Evolutionary conservation across 35 echinoderm and acorn worm species (phyloP), one percentile per base, ranked within the genome.

Genomic region (Patiria miniata): DNA sequence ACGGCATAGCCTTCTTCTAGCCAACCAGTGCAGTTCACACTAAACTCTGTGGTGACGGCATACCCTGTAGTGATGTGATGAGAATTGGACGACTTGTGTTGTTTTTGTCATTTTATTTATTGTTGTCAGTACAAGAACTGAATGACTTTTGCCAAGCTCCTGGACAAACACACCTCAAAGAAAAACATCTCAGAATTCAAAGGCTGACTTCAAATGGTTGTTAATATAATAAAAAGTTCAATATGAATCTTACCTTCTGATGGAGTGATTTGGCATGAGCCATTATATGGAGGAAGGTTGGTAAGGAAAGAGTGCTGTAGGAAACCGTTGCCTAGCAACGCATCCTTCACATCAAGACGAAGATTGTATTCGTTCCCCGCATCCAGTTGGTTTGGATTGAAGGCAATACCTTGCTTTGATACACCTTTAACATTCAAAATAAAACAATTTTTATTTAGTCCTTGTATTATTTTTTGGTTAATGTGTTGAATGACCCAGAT

Each of bases 21-120:
- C 88, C 88, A 90, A 26, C 39, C 47, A 12, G 44, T 22, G 54
- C 80, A 90, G 26, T 18, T 29, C 12, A 77, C 52, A 16, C 58
- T 83, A 42, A 90, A 90, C 57, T 77, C 79, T 0, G 88, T 84
- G 10, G 30, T 51, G 14, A 89, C 54, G 21, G 87, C 87, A 61
- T 34, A 36, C 12, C 87, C 87, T 88, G 51, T 26, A 30, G 58
- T 37, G 50, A 39, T n/a, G 36, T 14, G 39, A 79, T 16, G 12
- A 79, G 77, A 17, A 79, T 6, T 8, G 36, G 8, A 36, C 10
- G 34, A 79, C 17, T 36, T 37, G n/a, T 77, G 34, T 21, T 12
- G 77, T 15, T 79, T 44, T 26, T 44, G 7, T 14, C 32, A 8
- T 29, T 5, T 32, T 14, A 37, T 33, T 29, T n/a, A 16, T 39